These are phyloP conservation scores for Myopa tessellatipennis DNA, from an alignment of 2,888 invertebrate species.

Conservation along the genomic window DNA sequence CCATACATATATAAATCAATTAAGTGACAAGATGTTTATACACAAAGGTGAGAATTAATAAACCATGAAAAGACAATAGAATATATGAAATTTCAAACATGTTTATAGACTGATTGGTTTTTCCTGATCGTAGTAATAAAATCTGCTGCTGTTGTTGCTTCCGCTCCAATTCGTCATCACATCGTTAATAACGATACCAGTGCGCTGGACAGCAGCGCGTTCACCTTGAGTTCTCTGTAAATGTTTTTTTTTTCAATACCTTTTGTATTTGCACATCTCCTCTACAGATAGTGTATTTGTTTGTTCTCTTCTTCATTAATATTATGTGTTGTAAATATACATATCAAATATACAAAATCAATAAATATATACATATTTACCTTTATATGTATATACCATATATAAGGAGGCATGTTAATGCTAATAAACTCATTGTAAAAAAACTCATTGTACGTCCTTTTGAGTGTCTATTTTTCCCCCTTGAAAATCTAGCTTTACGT, in stretches of 20 bases:
- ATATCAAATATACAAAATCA: not conserved
- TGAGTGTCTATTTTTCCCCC: too few species aligned
- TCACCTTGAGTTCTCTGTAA: conserved; percentile 26
- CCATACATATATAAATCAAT: not conserved
- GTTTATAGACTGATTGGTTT: not conserved
- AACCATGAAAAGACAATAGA: not conserved
- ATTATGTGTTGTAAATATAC: not conserved
- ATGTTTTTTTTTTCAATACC: not conserved
- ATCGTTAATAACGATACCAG: conserved; percentile 3
- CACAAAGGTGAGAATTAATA: conserved; percentile 37
- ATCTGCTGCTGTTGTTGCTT: not conserved
- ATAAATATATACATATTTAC: not conserved
- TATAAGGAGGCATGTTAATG: too few species aligned
- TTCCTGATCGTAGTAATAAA: not conserved
- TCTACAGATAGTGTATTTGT: too few species aligned
- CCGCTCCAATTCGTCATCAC: not conserved
- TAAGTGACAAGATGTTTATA: conserved; percentile 34
- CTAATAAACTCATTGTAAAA: too few species aligned
- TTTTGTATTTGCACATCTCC: not conserved
- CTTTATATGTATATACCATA: too few species aligned
- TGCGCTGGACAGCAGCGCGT: not conserved
- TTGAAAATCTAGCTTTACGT: too few species aligned
- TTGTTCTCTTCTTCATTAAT: too few species aligned
- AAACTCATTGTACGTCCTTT: too few species aligned
- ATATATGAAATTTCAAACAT: not conserved